These are phyloP conservation scores for Cyaniris semiargus DNA, from an alignment of 2,888 invertebrate genomes.

Conservation along the genomic window DNA sequence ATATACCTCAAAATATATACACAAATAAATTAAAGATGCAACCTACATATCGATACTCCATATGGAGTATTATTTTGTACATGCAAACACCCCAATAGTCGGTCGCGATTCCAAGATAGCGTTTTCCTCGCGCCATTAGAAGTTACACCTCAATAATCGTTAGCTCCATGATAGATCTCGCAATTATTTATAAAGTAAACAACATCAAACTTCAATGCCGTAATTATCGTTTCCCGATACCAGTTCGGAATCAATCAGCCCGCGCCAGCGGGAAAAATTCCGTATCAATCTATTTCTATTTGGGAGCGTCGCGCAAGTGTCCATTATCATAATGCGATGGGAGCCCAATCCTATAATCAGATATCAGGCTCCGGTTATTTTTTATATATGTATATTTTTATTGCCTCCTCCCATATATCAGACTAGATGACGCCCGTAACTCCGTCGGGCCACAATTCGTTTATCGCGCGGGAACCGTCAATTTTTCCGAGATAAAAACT, in stretches of 20 bases:
- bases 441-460: no score
- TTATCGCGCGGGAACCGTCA: no score
- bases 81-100: not conserved
- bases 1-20: not conserved
- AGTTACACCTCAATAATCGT: constrained; percentile 14
- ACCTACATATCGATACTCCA: not conserved
- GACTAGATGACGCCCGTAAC: no score
- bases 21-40: not conserved
- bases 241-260: constrained; percentile 58
- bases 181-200: constrained; percentile 18
- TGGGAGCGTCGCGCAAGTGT: constrained; percentile 62
- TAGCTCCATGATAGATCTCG: not conserved
- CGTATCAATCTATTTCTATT: constrained; percentile 74
- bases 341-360: constrained; percentile 70
- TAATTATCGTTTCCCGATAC: constrained; percentile 34
- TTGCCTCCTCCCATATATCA: constrained; percentile 48
- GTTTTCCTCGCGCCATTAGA: not conserved
- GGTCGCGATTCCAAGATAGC: not conserved
- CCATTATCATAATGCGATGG: constrained; percentile 73
- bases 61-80: no score
- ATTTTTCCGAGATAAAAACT: no score
- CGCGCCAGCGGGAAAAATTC: constrained; percentile 57
- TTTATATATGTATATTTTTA: constrained; percentile 64
- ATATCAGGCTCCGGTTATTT: constrained; percentile 60
- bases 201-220: constrained; percentile 24